Base-by-base conservation (phyloP, 2,797 vertebrate genomes). In the Heteromormyrus szaboi region DNA sequence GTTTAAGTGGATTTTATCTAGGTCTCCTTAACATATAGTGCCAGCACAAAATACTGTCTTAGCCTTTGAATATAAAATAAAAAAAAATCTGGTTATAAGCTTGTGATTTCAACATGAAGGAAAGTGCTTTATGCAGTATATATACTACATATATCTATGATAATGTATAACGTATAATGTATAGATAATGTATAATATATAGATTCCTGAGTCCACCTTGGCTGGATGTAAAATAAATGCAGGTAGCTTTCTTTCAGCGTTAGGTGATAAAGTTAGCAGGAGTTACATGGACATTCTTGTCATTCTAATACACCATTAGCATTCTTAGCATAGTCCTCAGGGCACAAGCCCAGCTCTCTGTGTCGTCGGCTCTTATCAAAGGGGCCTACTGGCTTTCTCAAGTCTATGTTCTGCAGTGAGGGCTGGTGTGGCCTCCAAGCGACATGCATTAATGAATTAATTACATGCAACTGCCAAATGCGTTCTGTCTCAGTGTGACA, bases 241-340 rank as follows among this genome's bases (percentile, higher is more conserved):
- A 95, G 93, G 93, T 94, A 90, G 89, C 91, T 56, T 91, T 89
- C 91, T 85, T 65, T 90, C 90, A 53, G 92, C 88, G 85, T 22
- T 25, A 51, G 83, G 83, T 91, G 91, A 59, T 88, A 90, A 93
- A 37, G 92, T 94, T 93, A 91, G 92, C 89, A 87, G 90, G 90
- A 93, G 91, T 94, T 94, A 93, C 94, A 92, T 93, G 90, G 92
- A 93, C 95, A 96, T 96, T 96, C 95, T 93, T 95, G 91, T 92
- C 93, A 96, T 96, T 95, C 95, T 92, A 93, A 68, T 86, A 91
- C 29, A 92, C 93, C 94, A 94, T 94, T 93, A 94, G 93, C 94
- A 96, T 95, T 95, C 92, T 93, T 95, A 90, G 89, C 88, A 90
- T 92, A 93, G 92, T 41, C 41, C 22, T 88, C 12, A 72, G 65